phyloP scores from a whole-genome alignment of 2,113 vertebrate species.

The Oreotrochilus melanogaster region DNA sequence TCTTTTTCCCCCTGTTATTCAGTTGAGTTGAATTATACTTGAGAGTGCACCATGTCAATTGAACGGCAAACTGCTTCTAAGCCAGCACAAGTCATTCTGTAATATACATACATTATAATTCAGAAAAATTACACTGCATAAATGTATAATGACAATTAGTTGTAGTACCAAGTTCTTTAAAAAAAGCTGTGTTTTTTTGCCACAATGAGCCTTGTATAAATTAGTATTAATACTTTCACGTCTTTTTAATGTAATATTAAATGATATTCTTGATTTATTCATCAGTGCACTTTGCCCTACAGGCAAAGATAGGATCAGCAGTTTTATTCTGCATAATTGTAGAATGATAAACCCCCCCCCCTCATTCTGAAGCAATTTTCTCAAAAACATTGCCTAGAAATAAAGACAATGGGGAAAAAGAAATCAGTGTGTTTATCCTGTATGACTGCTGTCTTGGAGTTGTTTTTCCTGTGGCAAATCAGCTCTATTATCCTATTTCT shows the following conservation, averaged over 20 bases:
- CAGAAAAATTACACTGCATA: background rate
- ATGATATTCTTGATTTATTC: slow-evolving; percentile 58
- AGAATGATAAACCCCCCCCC: background rate
- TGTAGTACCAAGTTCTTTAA: background rate
- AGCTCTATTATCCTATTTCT: slow-evolving; percentile 6
- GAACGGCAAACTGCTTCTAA: background rate
- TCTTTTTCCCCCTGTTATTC: background rate
- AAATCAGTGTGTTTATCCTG: background rate
- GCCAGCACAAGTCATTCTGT: background rate
- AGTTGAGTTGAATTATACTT: background rate
- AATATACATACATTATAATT: background rate
- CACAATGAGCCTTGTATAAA: background rate
- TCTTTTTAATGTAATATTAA: slow-evolving; percentile 71
- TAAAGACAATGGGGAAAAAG: slow-evolving; percentile 13
- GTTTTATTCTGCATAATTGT: slow-evolving; percentile 20
- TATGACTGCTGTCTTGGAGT: background rate
- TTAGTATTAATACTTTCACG: slow-evolving; percentile 42
- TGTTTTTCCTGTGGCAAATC: background rate
- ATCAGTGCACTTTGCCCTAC: slow-evolving; percentile 51
- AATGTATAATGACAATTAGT: background rate
- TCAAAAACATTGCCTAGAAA: slow-evolving; percentile 8
- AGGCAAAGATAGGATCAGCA: slow-evolving; percentile 53
- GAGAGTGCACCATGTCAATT: background rate
- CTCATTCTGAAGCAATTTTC: slow-evolving; percentile 34
- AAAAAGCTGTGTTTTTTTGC: slow-evolving; percentile 13